These are phyloP conservation scores for Malacosoma neustria DNA, from an alignment of 2,888 invertebrate species.

Conservation along the genomic window DNA sequence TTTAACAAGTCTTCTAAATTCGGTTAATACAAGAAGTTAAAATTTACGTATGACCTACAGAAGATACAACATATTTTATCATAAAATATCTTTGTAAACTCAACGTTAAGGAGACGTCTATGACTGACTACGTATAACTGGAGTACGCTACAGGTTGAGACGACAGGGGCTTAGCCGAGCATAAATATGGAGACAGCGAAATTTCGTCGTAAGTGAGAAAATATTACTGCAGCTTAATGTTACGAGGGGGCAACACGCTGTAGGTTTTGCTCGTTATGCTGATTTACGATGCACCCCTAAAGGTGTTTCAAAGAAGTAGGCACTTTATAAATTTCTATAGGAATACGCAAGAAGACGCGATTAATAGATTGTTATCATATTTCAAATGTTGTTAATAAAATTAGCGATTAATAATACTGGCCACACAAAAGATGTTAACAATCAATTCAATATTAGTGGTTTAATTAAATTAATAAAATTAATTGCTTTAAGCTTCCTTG, in stretches of 20 bases:
- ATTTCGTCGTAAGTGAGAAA: slow-evolving; percentile 71
- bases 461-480: no score
- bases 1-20: no score
- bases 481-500: no score
- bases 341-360: no score
- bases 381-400: not conserved
- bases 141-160: slow-evolving; percentile 36
- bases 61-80: no score
- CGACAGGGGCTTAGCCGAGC: slow-evolving; percentile 46
- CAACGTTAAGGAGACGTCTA: not conserved
- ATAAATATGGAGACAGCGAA: slow-evolving; percentile 65
- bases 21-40: no score
- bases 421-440: no score
- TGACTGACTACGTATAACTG: slow-evolving; percentile 17
- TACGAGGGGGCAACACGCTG: slow-evolving; percentile 59
- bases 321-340: slow-evolving; percentile 48
- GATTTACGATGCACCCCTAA: slow-evolving; percentile 62
- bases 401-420: no score
- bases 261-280: slow-evolving; percentile 65
- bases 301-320: slow-evolving; percentile 44
- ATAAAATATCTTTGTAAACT: no score
- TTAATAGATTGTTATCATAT: no score
- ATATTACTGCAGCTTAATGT: slow-evolving; percentile 70
- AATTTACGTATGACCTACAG: no score
- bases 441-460: no score